Conservation (phyloP, 2,888 invertebrate species). For the Caenorhabditis sp. region DNA sequence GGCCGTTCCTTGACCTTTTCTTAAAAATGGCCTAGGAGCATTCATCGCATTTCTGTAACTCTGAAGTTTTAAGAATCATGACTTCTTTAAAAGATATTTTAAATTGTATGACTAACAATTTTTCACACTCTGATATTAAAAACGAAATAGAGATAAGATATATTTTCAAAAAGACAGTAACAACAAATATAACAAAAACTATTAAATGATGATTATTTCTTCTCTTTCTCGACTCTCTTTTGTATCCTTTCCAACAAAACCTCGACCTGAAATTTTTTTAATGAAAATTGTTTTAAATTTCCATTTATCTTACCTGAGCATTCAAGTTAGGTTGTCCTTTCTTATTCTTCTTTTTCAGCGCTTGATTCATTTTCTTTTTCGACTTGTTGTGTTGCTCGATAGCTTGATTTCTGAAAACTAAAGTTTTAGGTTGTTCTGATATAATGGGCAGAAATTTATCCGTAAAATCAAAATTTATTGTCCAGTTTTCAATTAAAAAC, state of each 20-base stretch:
- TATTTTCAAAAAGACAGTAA: background rate
- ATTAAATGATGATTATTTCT: constrained; percentile 1
- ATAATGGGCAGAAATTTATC: too few species aligned
- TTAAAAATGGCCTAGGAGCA: constrained; percentile 13
- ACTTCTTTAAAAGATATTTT: background rate
- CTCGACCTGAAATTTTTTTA: constrained; percentile 22
- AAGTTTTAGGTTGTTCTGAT: background rate
- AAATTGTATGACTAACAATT: background rate
- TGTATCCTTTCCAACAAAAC: constrained; percentile 60
- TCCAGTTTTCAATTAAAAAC: too few species aligned
- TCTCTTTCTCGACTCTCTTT: constrained; percentile 34
- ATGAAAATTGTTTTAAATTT: too few species aligned
- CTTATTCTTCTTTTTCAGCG: constrained; percentile 53
- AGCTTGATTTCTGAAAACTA: constrained; percentile 27
- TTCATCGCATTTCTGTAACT: background rate
- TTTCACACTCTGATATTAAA: background rate
- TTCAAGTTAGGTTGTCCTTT: constrained; percentile 65
- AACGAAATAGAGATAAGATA: background rate
- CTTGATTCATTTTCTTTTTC: constrained; percentile 60
- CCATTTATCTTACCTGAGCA: constrained; percentile 40
- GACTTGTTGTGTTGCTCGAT: constrained; percentile 45
- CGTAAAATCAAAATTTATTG: too few species aligned
- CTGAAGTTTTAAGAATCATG: background rate
- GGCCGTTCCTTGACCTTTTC: constrained; percentile 32
- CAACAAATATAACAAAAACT: background rate